Base-by-base conservation (phyloP, 1,140 invertebrate species). In the Tetranychus urticae region DNA sequence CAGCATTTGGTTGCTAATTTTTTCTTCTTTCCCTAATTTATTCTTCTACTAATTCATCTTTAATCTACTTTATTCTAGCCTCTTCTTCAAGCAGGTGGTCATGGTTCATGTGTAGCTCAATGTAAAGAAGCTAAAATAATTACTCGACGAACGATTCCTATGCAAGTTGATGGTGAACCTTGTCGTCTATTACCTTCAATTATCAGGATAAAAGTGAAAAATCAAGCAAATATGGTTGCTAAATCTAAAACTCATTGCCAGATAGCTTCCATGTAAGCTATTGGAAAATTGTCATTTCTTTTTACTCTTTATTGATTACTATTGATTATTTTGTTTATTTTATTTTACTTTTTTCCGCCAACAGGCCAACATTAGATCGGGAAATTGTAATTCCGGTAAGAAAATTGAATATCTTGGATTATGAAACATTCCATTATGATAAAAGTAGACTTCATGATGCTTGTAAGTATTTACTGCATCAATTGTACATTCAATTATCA, bases 121-220 rank as follows among this genome's bases (percentile, higher is more conserved):
- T 97, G 92, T 74, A 81, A 82, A 68, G 82, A 80, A 45, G 90
- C 90, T 0, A 82, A 82, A 67, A 82, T 97, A 50, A 81, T 85
- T 33, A 97, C 92, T 6, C 84, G 80, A 7, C 88, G 86, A 70
- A 86, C 88, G 55, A 94, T 96, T 68, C 86, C 85, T 1, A 88
- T 90, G 83, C 86, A 88, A 76, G 73, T 96, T 33, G 91, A 97
- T 69, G 90, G 90, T 0, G 93, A 97, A 77, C 92, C 93, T 0
- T 94, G 89, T 73, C 80, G 87, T 64, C 76, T 97, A 31, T 80
- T 85, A 58, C 91, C 93, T 14, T 94, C 90, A 0, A 80, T 87
- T 58, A 93, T 97, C 66, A 80, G 80, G 33, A 75, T 94, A 48
- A 81, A 80, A 33, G 77, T 87, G 63, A 78, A 90, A 39, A 94